Evolutionary conservation across 2,113 vertebrate species (phyloP).

Genomic region (Sula dactylatra): DNA sequence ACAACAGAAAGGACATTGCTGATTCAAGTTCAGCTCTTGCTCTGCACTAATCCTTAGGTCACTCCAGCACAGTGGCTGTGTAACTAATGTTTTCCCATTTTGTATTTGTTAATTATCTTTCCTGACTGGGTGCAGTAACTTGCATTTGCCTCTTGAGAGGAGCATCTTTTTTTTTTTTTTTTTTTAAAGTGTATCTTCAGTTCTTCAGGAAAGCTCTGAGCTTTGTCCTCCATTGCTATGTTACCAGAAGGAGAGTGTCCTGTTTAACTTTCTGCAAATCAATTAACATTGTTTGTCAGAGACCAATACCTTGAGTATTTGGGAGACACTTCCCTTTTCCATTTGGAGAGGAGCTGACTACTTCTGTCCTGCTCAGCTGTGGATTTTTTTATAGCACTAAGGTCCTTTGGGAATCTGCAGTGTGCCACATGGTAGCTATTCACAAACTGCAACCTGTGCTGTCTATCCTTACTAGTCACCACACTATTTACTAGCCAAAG

Average conservation of each 20-base stretch:
- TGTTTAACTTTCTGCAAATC: background rate
- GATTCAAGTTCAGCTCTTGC: background rate
- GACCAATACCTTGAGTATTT: background rate
- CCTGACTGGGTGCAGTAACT: background rate
- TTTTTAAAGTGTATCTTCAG: background rate
- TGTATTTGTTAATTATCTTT: background rate
- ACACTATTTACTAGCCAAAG: background rate
- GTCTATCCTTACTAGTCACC: background rate
- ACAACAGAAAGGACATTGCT: background rate
- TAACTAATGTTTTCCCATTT: background rate
- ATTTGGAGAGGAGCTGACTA: background rate
- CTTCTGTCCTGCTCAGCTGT: background rate
- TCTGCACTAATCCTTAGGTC: background rate
- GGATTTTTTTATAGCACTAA: background rate
- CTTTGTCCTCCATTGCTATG: background rate
- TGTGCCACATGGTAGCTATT: background rate
- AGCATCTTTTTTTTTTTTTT: background rate
- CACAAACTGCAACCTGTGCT: background rate
- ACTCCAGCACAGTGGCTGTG: background rate
- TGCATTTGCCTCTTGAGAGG: background rate
- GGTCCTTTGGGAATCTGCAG: background rate
- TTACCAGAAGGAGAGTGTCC: background rate
- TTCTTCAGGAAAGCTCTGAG: background rate
- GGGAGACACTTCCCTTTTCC: background rate
- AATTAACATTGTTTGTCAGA: background rate